phyloP scores from a whole-genome alignment of 1,140 invertebrate species.

The Zaprionus kolodkinae region DNA sequence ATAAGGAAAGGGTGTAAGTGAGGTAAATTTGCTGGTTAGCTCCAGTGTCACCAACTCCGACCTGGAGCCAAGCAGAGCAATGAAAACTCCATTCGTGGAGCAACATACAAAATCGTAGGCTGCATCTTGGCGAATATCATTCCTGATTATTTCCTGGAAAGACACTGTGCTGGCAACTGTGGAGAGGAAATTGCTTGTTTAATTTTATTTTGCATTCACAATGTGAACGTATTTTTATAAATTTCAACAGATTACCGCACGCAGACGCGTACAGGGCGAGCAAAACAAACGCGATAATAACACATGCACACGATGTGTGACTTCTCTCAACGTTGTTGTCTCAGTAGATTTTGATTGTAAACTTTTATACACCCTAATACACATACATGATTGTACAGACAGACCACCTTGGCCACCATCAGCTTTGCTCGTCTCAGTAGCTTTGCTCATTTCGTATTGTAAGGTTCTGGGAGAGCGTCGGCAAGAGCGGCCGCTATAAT shows the following conservation, averaged over 20 bases:
- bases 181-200: too few relatives aligned
- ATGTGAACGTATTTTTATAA: too few relatives aligned
- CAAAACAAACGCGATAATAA: conserved; percentile 59
- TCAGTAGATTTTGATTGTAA: conserved; percentile 13
- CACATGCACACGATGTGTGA: conserved; percentile 15
- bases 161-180: too few relatives aligned
- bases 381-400: not conserved
- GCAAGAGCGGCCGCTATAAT: not conserved
- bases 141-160: conserved; percentile 39
- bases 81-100: conserved; percentile 24
- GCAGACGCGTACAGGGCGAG: conserved; percentile 50
- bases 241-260: not conserved
- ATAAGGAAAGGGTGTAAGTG: conserved; percentile 46
- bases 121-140: conserved; percentile 47
- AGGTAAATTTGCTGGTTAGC: conserved; percentile 33
- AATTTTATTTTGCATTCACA: too few relatives aligned
- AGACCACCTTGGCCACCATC: conserved; percentile 38
- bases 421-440: conserved; percentile 37
- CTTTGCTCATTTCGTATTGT: conserved; percentile 48
- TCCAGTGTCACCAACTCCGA: conserved; percentile 55
- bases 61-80: conserved; percentile 53
- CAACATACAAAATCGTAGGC: conserved; percentile 49
- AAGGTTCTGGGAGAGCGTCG: conserved; percentile 30
- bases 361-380: conserved; percentile 5
- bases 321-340: not conserved